Evolutionary conservation across 2,888 invertebrate genomes (phyloP).

Genomic region (Agapostemon virescens): DNA sequence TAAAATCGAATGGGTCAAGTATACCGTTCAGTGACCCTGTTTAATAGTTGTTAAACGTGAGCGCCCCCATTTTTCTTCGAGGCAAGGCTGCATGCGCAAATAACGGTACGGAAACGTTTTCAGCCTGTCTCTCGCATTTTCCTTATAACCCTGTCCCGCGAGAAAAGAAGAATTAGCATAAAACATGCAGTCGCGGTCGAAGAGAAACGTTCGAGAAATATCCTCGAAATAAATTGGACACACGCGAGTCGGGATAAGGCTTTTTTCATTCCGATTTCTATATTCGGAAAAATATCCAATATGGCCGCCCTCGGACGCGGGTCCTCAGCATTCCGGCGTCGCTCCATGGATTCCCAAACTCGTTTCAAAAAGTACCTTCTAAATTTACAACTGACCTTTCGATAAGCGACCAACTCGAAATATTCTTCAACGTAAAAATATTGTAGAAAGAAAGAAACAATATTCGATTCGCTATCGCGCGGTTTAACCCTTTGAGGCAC

Average conservation of each 20-base stretch:
- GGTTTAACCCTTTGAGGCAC: too few species aligned
- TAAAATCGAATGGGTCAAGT: constrained; percentile 52
- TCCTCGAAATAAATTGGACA: neutral
- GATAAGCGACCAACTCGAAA: neutral
- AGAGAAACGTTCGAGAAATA: neutral
- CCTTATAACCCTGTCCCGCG: neutral
- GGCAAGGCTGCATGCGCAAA: constrained; percentile 41
- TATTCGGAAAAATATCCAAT: neutral
- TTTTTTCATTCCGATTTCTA: neutral
- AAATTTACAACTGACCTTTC: too few species aligned
- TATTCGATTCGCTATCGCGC: neutral
- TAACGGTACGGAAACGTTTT: constrained; percentile 51
- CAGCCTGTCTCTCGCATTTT: constrained; percentile 23
- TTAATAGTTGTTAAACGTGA: constrained; percentile 59
- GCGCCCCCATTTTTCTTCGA: constrained; percentile 50
- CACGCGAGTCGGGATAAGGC: neutral
- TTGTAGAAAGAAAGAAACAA: neutral
- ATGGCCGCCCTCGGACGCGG: neutral
- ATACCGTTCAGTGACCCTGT: constrained; percentile 63
- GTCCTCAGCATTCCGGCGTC: constrained; percentile 1
- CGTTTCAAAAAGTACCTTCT: neutral
- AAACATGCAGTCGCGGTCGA: neutral
- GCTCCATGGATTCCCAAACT: constrained; percentile 2
- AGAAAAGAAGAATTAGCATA: neutral
- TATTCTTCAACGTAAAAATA: neutral